Percentiles rank a stretch among this genome's conserved stretches.
Evolutionary conservation across 1,140 invertebrate species (phyloP).

Genomic region (Zeugodacus cucurbitae): DNA sequence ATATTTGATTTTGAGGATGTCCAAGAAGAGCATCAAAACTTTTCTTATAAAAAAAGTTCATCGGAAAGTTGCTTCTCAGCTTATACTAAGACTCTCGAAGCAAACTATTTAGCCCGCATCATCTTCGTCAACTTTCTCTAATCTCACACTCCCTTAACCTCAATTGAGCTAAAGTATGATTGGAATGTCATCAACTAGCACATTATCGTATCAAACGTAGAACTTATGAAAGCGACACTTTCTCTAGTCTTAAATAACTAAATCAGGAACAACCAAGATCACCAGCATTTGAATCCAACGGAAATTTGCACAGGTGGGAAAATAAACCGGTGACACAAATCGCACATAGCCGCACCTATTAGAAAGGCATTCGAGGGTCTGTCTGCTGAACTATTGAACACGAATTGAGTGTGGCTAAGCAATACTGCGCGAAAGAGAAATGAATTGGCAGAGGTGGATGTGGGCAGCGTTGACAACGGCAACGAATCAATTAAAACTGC

Average conservation of each 20-base stretch:
- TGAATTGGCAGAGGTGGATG: background rate
- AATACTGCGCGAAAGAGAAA: background rate
- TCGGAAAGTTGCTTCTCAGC: too few species aligned
- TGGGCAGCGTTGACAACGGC: constrained; percentile 24
- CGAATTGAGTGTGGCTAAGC: background rate
- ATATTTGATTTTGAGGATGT: too few species aligned
- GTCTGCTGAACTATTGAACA: background rate
- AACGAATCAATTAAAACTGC: constrained; percentile 34
- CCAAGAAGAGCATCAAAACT: too few species aligned
- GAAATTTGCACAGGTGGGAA: constrained; percentile 18
- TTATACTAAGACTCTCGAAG: too few species aligned
- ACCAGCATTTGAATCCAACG: background rate
- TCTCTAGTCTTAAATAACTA: background rate
- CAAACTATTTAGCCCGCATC: too few species aligned
- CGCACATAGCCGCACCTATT: constrained; percentile 9
- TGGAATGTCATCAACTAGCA: background rate
- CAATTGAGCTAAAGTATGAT: background rate
- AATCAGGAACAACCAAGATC: background rate
- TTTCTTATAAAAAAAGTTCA: too few species aligned
- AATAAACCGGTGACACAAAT: constrained; percentile 30
- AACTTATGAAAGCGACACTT: constrained; percentile 9
- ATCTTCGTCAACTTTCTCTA: too few species aligned
- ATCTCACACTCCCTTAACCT: background rate
- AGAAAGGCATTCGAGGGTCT: constrained; percentile 11
- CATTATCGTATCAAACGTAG: too few species aligned